Evolutionary conservation across 2,888 invertebrate species (phyloP).

Genomic region (Anarsia innoxiella): DNA sequence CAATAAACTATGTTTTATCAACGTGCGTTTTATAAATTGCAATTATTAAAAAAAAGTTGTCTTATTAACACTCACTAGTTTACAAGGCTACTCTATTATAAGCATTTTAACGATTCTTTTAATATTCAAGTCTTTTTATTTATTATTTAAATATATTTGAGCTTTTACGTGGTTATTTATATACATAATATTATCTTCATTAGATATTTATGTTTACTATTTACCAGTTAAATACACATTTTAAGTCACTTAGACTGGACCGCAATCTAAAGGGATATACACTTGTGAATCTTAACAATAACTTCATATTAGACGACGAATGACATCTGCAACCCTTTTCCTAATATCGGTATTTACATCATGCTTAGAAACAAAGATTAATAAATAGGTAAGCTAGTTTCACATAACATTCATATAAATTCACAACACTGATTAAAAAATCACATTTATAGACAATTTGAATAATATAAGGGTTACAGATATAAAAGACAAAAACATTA

Average conservation of each 20-base stretch:
- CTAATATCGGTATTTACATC: conserved; percentile 15
- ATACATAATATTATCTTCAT: conserved; percentile 47
- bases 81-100: conserved; percentile 56
- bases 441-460: conserved; percentile 27
- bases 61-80: conserved; percentile 49
- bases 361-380: conserved; percentile 13
- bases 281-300: not conserved
- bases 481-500: too few species aligned
- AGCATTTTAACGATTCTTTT: conserved; percentile 55
- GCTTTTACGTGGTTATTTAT: conserved; percentile 65
- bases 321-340: conserved; percentile 22
- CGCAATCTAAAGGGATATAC: conserved; percentile 60
- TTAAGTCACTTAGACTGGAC: conserved; percentile 75
- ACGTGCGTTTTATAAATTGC: conserved; percentile 47
- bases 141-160: conserved; percentile 65
- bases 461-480: conserved; percentile 33
- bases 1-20: conserved; percentile 32
- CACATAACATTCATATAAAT: conserved; percentile 27
- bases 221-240: conserved; percentile 66
- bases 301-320: not conserved
- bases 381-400: conserved; percentile 22
- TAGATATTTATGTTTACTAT: conserved; percentile 45
- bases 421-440: conserved; percentile 53
- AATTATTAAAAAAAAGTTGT: conserved; percentile 25
- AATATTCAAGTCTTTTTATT: conserved; percentile 64